Percentiles rank a stretch among this genome's conserved stretches.
Evolutionary conservation across 2,888 invertebrate species (phyloP).

Genomic region (Gymnoscelis rufifasciata): DNA sequence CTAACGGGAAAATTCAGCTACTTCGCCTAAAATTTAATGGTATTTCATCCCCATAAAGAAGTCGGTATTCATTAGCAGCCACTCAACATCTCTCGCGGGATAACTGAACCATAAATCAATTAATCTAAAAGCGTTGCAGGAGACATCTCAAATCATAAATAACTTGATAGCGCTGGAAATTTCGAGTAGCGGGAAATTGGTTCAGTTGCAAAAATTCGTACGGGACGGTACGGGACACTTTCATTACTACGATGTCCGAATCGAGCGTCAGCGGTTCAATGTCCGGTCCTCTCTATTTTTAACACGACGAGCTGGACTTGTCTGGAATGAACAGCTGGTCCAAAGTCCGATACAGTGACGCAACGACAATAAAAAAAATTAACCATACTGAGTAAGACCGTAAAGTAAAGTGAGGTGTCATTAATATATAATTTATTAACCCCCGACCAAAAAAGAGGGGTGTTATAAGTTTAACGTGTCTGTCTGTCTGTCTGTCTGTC

Average conservation of each 20-base stretch:
- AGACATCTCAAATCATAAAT: slow-evolving; percentile 28
- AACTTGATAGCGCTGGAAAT: slow-evolving; percentile 30
- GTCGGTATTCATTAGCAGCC: slow-evolving; percentile 10
- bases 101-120: slow-evolving; percentile 20
- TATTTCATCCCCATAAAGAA: slow-evolving; percentile 2
- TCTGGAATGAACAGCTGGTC: slow-evolving; percentile 3
- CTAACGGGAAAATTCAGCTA: not conserved
- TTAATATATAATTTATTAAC: no score
- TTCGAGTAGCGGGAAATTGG: slow-evolving; percentile 51
- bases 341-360: not conserved
- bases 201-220: slow-evolving; percentile 55
- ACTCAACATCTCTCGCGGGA: slow-evolving; percentile 10
- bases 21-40: not conserved
- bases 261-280: slow-evolving; percentile 65
- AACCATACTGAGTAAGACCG: no score
- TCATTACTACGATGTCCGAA: slow-evolving; percentile 69
- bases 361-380: no score
- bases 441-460: no score
- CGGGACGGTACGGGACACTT: slow-evolving; percentile 60
- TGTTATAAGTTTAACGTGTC: no score
- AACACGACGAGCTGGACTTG: slow-evolving; percentile 47
- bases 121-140: slow-evolving; percentile 23
- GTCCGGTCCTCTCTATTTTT: slow-evolving; percentile 73
- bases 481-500: no score
- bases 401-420: no score